Evolutionary conservation across 2,888 invertebrate species (phyloP).

Genomic region (Rugalucina vietnamica): DNA sequence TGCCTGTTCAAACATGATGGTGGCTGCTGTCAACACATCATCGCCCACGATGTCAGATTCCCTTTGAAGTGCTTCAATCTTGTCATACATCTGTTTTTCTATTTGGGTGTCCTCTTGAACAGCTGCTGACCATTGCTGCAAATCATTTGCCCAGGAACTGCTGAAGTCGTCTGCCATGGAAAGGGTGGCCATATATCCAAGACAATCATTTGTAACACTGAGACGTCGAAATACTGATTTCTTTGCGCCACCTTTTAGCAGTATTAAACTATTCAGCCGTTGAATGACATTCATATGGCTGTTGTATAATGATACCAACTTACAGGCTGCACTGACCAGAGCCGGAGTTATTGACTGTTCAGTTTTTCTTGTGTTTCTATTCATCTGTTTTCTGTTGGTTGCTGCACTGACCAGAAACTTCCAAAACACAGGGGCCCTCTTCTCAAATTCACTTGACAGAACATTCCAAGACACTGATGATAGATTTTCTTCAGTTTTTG

Average conservation of each 20-base stretch:
- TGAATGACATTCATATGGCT: slow-evolving; percentile 24
- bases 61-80: not conserved
- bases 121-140: not conserved
- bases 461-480: not conserved
- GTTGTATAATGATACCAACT: slow-evolving; percentile 30
- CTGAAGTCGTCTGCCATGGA: slow-evolving; percentile 22
- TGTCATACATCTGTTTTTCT: not conserved
- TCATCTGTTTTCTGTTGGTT: not conserved
- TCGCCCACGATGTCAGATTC: not conserved
- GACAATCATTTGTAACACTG: slow-evolving; percentile 33
- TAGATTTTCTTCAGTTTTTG: not conserved
- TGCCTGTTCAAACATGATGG: not conserved
- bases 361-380: slow-evolving; percentile 10
- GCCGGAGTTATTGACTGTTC: slow-evolving; percentile 15
- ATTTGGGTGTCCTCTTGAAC: not conserved
- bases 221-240: slow-evolving; percentile 40
- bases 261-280: slow-evolving; percentile 20
- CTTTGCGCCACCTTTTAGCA: slow-evolving; percentile 41
- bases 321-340: slow-evolving; percentile 25
- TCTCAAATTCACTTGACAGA: not conserved
- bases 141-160: slow-evolving; percentile 8
- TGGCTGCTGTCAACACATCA: not conserved
- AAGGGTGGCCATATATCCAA: slow-evolving; percentile 18
- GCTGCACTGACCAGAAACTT: not conserved
- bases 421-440: not conserved